These are phyloP conservation scores for Ceratothoa steindachneri DNA, from an alignment of 2,888 invertebrate species.

Conservation along the genomic window DNA sequence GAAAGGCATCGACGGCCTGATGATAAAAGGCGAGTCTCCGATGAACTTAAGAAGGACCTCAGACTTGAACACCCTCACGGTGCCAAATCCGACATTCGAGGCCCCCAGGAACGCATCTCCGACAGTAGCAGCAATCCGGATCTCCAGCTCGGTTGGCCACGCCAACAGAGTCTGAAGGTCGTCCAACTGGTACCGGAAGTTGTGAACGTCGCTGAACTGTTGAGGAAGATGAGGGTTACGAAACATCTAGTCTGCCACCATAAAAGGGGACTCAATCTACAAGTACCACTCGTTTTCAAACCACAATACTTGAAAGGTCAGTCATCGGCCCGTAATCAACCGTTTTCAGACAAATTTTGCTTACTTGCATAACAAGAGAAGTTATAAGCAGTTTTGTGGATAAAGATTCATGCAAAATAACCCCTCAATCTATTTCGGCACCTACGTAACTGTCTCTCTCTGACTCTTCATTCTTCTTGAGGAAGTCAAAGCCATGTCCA, in stretches of 20 bases:
- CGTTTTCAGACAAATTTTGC: too few species aligned
- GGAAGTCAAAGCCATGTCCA: too few species aligned
- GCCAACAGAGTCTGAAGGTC: slow-evolving; percentile 34
- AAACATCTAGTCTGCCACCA: too few species aligned
- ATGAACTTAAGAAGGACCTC: slow-evolving; percentile 76
- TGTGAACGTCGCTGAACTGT: slow-evolving; percentile 40
- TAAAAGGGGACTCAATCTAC: too few species aligned
- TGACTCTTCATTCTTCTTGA: too few species aligned
- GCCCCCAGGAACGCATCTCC: slow-evolving; percentile 83
- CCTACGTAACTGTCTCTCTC: too few species aligned
- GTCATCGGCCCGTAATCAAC: too few species aligned
- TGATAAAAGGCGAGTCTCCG: slow-evolving; percentile 88
- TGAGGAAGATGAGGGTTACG: not conserved
- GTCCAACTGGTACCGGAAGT: slow-evolving; percentile 30
- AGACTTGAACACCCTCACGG: slow-evolving; percentile 81
- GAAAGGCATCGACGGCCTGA: slow-evolving; percentile 91
- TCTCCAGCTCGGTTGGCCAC: slow-evolving; percentile 20
- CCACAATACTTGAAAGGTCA: too few species aligned
- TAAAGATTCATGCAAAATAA: too few species aligned
- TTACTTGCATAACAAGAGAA: too few species aligned
- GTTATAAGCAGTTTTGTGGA: too few species aligned
- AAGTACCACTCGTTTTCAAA: not conserved
- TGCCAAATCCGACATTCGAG: slow-evolving; percentile 77
- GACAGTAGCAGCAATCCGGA: slow-evolving; percentile 55
- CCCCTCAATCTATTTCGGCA: too few species aligned